These are phyloP conservation scores for Synergus gifuensis DNA, from an alignment of 2,888 invertebrate species.

Conservation along the genomic window DNA sequence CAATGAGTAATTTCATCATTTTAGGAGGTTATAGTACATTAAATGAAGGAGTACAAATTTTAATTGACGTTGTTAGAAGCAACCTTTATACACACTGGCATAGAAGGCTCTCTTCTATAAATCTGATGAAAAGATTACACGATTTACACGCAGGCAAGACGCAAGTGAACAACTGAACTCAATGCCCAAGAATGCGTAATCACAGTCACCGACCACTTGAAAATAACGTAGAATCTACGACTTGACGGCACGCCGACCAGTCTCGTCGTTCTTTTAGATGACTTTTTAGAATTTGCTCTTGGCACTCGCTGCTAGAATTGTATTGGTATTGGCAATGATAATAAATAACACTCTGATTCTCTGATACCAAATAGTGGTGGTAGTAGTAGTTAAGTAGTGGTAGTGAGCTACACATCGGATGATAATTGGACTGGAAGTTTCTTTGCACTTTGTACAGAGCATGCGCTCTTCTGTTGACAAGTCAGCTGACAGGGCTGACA, in stretches of 20 bases:
- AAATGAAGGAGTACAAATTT: slow-evolving; percentile 25
- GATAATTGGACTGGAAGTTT: slow-evolving; percentile 50
- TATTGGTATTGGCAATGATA: too few relatives aligned
- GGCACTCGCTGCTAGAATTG: slow-evolving; percentile 34
- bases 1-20: slow-evolving; percentile 77
- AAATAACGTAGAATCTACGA: slow-evolving; percentile 50
- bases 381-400: too few relatives aligned
- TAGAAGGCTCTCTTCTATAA: slow-evolving; percentile 83
- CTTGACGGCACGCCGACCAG: too few relatives aligned
- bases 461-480: slow-evolving; percentile 31
- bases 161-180: not conserved
- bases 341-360: too few relatives aligned
- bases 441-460: slow-evolving; percentile 52
- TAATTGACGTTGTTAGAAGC: slow-evolving; percentile 59
- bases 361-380: not conserved
- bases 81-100: slow-evolving; percentile 96
- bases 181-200: slow-evolving; percentile 45
- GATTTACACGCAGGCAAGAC: not conserved
- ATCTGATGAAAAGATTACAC: slow-evolving; percentile 16
- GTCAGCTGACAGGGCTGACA: slow-evolving; percentile 30
- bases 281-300: slow-evolving; percentile 22
- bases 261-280: slow-evolving; percentile 34
- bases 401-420: not conserved
- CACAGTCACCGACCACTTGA: slow-evolving; percentile 60
- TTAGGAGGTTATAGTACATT: slow-evolving; percentile 16